Conservation (phyloP, 2,888 invertebrate genomes). For the Drosophila seclusa region DNA sequence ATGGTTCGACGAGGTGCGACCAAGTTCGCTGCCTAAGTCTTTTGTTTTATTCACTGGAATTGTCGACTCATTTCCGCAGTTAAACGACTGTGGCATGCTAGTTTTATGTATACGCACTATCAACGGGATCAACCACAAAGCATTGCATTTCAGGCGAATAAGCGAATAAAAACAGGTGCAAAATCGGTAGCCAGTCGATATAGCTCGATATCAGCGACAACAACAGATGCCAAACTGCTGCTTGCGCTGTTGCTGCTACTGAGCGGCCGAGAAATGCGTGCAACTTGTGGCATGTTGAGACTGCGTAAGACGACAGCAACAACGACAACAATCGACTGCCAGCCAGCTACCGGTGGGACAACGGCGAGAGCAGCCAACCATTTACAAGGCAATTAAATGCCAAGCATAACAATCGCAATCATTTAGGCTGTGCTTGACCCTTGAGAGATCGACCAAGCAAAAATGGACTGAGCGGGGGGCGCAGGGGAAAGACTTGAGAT, state of each 20-base stretch:
- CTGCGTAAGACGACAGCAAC: constrained; percentile 59
- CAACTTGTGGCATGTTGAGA: constrained; percentile 69
- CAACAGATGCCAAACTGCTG: constrained; percentile 37
- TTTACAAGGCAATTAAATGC: constrained; percentile 81
- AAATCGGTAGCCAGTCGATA: constrained; percentile 77
- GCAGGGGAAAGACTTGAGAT: constrained; percentile 1
- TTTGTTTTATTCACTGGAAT: constrained; percentile 75
- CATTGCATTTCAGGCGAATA: constrained; percentile 54
- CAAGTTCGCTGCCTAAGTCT: constrained; percentile 66
- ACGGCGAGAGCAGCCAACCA: constrained; percentile 49
- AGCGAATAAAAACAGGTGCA: constrained; percentile 66
- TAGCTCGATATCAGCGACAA: constrained; percentile 55
- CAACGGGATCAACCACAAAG: constrained; percentile 73
- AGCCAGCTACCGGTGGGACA: constrained; percentile 62
- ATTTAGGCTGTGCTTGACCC: constrained; percentile 64
- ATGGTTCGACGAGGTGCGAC: constrained; percentile 44
- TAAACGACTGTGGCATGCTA: constrained; percentile 72
- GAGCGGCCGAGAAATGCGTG: constrained; percentile 70
- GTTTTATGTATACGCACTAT: constrained; percentile 78
- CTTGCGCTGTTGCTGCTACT: not conserved
- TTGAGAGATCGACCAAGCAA: constrained; percentile 29
- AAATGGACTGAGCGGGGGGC: not conserved
- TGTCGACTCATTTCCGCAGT: constrained; percentile 74
- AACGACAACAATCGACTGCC: constrained; percentile 63
- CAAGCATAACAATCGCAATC: constrained; percentile 79